Base-by-base conservation (phyloP, 2,113 vertebrate species). In the Rhea americana region DNA sequence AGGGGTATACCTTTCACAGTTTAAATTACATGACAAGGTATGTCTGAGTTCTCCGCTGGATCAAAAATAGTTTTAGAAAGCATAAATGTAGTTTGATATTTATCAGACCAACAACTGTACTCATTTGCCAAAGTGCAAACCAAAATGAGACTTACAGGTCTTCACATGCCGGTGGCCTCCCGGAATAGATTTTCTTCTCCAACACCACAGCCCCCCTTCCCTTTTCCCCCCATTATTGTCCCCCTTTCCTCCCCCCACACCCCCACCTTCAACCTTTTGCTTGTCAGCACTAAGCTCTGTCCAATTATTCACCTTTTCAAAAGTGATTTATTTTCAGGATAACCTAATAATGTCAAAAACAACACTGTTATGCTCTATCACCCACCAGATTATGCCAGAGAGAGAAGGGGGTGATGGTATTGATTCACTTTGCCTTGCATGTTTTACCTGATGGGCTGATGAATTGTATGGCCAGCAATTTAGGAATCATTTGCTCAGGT, bases 271-370 rank as follows among this genome's bases (percentile, higher is more conserved):
- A 96, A 67, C 82, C 90, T 91, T 92, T 91, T 82, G 53, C 61
- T 82, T 96, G 81, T 97, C 95, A 97, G 82, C 89, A 80, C 83
- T 94, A 96, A 97, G 85, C 77, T 89, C 79, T 95, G 90, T 90
- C 90, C 97, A 97, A 92, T 96, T 93, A 96, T 96, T 97, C 94
- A 93, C 89, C 93, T 95, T 96, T 96, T 95, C 93, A 68, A 95
- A 96, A 96, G 79, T 94, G 87, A 97, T 97, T 97, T 96, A 96
- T 95, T 97, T 97, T 94, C 75, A 90, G 95, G 72, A 94, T 96
- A 96, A 95, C 77, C 90, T 95, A 96, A 94, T 96, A 96, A 97
- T 96, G 96, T 93, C 93, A 96, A 94, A 96, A 93, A 78, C 91
- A 97, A 94, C 93, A 94, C 63, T 47, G 65, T 92, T 95, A 95